Percentiles rank a stretch among this genome's conserved stretches.
Evolutionary conservation across 2,797 vertebrate genomes (phyloP).

Genomic region (Etheostoma perlongum): DNA sequence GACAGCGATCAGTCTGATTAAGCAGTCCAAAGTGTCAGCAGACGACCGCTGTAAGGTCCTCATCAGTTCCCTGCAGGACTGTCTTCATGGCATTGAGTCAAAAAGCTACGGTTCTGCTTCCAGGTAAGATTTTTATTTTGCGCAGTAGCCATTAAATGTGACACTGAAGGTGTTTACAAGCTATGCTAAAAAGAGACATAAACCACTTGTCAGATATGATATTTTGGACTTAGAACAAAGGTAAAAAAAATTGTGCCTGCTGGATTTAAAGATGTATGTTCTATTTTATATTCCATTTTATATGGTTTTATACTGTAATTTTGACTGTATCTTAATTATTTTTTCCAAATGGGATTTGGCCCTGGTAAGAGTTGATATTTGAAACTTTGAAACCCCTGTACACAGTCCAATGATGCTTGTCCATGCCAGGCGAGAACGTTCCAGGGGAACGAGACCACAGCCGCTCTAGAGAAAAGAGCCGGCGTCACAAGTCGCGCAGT

Average conservation of each 20-base stretch:
- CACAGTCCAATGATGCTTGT: neutral
- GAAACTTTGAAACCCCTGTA: neutral
- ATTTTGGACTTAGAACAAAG: neutral
- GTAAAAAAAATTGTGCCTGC: too few relatives aligned
- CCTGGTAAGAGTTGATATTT: neutral
- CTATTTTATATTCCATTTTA: neutral
- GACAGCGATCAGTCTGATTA: slow-evolving; percentile 98
- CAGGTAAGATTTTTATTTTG: slow-evolving; percentile 71
- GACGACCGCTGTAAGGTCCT: slow-evolving; percentile 99
- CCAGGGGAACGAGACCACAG: slow-evolving; percentile 99
- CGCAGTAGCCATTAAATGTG: neutral
- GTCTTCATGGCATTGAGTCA: slow-evolving; percentile 98
- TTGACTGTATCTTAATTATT: slow-evolving; percentile 11
- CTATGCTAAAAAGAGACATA: neutral
- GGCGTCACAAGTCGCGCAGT: slow-evolving; percentile 97
- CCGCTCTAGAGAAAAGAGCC: slow-evolving; percentile 96
- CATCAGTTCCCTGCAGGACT: slow-evolving; percentile 99
- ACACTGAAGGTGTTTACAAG: neutral
- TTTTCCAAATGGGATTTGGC: slow-evolving; percentile 13
- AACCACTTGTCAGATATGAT: neutral
- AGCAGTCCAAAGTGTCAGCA: slow-evolving; percentile 98
- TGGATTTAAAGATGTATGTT: neutral
- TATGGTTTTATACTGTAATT: neutral
- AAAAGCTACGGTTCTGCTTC: slow-evolving; percentile 98
- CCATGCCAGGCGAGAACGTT: slow-evolving; percentile 92